Evolutionary conservation across 2,888 invertebrate species (phyloP).

Genomic region (Argyra leucocephala): DNA sequence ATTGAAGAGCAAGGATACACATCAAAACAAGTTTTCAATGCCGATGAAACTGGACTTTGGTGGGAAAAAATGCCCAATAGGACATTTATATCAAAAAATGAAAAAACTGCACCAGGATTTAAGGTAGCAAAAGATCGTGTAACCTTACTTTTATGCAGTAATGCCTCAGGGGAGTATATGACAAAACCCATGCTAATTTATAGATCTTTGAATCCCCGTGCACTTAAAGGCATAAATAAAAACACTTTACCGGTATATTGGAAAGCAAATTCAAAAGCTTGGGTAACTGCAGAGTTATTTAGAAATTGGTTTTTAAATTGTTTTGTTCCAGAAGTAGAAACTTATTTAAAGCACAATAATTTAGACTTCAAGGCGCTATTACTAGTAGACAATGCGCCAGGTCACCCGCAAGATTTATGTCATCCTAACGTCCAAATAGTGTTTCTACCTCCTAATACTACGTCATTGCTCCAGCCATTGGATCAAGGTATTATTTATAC

Average conservation of each 20-base stretch:
- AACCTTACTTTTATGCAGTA: constrained; percentile 29
- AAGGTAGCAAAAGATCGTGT: constrained; percentile 28
- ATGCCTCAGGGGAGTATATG: constrained; percentile 30
- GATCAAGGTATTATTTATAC: constrained; percentile 10
- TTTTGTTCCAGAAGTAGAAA: constrained; percentile 10
- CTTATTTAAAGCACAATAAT: background rate
- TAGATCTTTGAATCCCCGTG: constrained; percentile 29
- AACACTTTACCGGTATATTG: constrained; percentile 28
- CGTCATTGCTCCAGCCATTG: constrained; percentile 9
- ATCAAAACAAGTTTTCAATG: constrained; percentile 26
- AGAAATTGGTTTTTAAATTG: constrained; percentile 9
- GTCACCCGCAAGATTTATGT: background rate
- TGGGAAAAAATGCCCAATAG: constrained; percentile 29
- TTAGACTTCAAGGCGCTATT: background rate
- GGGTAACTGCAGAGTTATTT: constrained; percentile 7
- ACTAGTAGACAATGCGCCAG: background rate
- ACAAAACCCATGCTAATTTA: constrained; percentile 33
- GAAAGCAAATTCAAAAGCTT: background rate
- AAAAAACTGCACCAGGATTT: constrained; percentile 21
- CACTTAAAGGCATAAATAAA: constrained; percentile 26
- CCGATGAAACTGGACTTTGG: constrained; percentile 25
- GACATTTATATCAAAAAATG: constrained; percentile 20
- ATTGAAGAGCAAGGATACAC: constrained; percentile 20
- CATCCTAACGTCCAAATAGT: background rate
- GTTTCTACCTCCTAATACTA: background rate